Evolutionary conservation across 2,888 invertebrate species (phyloP), one percentile per base, ranked within the genome.

Genomic region (Ornithoptera alexandrae): DNA sequence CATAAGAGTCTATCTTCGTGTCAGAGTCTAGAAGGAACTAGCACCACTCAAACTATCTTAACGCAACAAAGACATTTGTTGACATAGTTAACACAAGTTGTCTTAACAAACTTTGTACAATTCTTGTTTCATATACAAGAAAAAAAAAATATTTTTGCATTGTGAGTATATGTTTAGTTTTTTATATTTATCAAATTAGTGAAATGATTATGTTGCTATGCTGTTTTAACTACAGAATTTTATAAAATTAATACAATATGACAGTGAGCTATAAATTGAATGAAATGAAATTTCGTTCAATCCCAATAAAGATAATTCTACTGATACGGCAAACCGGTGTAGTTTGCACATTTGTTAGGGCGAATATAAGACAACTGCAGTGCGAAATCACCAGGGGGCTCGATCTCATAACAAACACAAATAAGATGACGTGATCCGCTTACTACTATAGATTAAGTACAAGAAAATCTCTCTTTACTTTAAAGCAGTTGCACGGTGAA

Each of bases 371-470:
- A 76, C 75, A 78, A 78, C 81, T 83, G 84, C 84, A 83, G 69
- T 62, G 66, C 73, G 74, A 73, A 81, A 84, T 85, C 87, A 86
- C 89, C 83, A 78, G 73, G 84, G 84, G 86, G 86, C 84, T 81
- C 77, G 80, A 86, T 86, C 89, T 90, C 88, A 90, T 91, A 91
- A 90, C 90, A 89, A 90, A 91, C 87, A 90, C 86, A 88, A 90
- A 89, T 90, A 91, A 92, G 84, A 84, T 86, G 92, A 92, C 92
- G 86, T 92, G 91, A 92, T 90, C 92, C 88, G 88, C 90, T 92
- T 92, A 90, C 88, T 81, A 81, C 76, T 82, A 84, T 84, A 89
- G 90, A 90, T 90, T 89, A 90, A 81, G 83, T 83, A 76, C 70
- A 69, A 73, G 73, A 75, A 76, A 78, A 77, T 76, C 75, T 73